Evolutionary conservation across 2,113 vertebrate species (phyloP), one percentile per base, ranked within the genome.

Genomic region (Apeltes quadracus): DNA sequence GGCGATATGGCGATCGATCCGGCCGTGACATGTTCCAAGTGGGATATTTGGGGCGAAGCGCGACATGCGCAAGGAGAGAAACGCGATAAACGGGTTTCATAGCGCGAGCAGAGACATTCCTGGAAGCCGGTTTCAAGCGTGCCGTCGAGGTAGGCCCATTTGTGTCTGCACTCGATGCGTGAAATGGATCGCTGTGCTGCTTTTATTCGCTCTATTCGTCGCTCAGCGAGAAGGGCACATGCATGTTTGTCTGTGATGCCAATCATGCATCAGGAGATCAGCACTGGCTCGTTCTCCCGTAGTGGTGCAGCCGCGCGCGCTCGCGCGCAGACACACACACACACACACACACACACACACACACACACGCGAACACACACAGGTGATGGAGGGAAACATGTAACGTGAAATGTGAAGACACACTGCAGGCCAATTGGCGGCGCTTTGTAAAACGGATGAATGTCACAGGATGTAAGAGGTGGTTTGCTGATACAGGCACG

Each of bases 1-100:
- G 50, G 75, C 76, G 67, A 73, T n/a, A n/a, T 80, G 86, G 75
- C 59, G 78, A 88, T 88, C 75, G 59, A 88, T 86, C 22, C 75
- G n/a, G 36, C 80, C 36, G 64, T 18, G 25, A 86, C 64, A 82
- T 62, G 75, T 65, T 82, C 58, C 56, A 63, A 78, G 65, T 69
- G 64, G 55, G 43, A 80, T 79, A 53, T 89, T 78, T 82, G 20
- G 8, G 76, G 69, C 43, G 65, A 63, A 41, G 6, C 58, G 57
- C 63, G 71, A 29, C 70, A 54, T 39, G 70, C 36, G 18, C 22
- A 14, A 55, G 57, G 16, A 23, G 18, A 50, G 41, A 61, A 43
- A 50, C 5, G 1, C 44, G 7, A 51, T 8, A 51, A 27, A 9
- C 7, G 50, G 51, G 66, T 48, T n/a, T 65, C 34, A 22, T 12